These are phyloP conservation scores for Jacana jacana DNA, from an alignment of 2,113 vertebrate genomes.

Conservation along the genomic window DNA sequence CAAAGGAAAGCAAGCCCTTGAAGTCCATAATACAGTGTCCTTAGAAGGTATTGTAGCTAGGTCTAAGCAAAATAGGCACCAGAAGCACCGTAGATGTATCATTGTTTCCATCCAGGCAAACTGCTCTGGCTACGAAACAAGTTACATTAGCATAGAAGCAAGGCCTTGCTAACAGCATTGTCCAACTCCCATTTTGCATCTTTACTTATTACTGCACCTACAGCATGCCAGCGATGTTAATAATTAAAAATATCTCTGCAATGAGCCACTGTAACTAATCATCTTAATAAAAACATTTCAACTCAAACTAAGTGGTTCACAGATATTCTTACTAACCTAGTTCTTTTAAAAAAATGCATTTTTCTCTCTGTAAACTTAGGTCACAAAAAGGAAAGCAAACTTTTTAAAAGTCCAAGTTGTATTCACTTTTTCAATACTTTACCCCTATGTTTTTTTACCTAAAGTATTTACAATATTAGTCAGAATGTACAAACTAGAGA, in stretches of 20 bases:
- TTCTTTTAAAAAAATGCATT: neutral
- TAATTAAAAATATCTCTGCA: neutral
- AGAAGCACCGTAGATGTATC: neutral
- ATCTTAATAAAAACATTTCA: neutral
- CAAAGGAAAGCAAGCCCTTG: neutral
- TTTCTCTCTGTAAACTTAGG: neutral
- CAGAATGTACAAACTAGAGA: neutral
- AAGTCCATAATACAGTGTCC: neutral
- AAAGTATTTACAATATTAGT: neutral
- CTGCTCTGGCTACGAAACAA: neutral
- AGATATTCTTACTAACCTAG: neutral
- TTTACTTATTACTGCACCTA: neutral
- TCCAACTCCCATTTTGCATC: neutral
- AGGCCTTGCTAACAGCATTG: neutral
- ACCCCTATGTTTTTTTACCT: neutral
- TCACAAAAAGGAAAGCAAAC: neutral
- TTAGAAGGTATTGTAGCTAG: neutral
- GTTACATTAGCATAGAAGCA: neutral
- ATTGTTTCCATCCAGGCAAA: neutral
- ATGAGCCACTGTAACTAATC: neutral
- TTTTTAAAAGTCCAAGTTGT: neutral
- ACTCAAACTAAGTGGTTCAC: neutral
- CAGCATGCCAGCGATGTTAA: neutral
- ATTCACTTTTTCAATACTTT: neutral
- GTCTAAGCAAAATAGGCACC: neutral